These are phyloP conservation scores for Conistra vaccinii DNA, from an alignment of 2,888 invertebrate species.

Conservation along the genomic window DNA sequence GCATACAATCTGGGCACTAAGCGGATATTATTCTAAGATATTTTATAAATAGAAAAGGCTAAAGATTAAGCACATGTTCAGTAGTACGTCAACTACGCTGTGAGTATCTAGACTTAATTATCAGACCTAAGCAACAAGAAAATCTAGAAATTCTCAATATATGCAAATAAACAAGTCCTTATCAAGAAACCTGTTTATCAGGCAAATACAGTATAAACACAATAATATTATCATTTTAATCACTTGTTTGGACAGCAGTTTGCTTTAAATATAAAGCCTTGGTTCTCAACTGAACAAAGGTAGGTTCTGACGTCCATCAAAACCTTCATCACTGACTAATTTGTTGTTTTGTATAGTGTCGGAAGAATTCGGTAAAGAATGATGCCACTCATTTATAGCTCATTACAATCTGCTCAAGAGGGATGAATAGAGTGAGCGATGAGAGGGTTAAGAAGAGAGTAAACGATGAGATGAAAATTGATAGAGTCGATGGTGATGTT, in stretches of 20 bases:
- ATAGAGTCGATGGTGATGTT: too few relatives aligned
- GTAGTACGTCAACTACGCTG: neutral
- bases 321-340: neutral
- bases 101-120: conserved; percentile 16
- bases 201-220: conserved; percentile 12
- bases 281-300: conserved; percentile 13
- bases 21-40: conserved; percentile 1
- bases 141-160: conserved; percentile 29
- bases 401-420: neutral
- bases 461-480: neutral
- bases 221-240: conserved; percentile 23
- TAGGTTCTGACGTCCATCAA: neutral
- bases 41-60: conserved; percentile 35
- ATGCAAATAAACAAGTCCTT: conserved; percentile 30
- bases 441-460: neutral
- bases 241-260: conserved; percentile 11
- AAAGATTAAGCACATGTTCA: conserved; percentile 1
- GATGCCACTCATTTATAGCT: neutral
- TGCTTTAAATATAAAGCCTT: conserved; percentile 13
- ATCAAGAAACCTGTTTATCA: conserved; percentile 32
- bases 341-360: neutral
- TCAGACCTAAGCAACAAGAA: conserved; percentile 33
- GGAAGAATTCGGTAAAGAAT: neutral
- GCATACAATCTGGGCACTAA: neutral
- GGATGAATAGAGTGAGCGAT: neutral